These are phyloP conservation scores for Selenia dentaria DNA, from an alignment of 2,888 invertebrate genomes.

Conservation along the genomic window DNA sequence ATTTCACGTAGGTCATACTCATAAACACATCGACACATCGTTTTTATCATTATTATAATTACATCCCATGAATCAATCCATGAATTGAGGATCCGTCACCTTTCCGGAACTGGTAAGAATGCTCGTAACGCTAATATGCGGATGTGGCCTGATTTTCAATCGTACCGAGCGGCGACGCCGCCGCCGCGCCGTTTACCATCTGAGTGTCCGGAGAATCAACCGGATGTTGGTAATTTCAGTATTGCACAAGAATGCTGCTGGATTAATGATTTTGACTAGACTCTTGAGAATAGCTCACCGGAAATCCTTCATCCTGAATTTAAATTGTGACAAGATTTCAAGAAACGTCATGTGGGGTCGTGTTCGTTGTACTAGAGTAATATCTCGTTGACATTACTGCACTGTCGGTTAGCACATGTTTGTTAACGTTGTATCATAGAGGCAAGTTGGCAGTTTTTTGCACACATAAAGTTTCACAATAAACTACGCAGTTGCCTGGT, in stretches of 20 bases:
- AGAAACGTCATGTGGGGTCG: not conserved
- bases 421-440: slow-evolving; percentile 25
- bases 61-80: no score
- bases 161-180: slow-evolving; percentile 45
- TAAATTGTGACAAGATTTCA: not conserved
- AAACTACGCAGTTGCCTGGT: slow-evolving; percentile 73
- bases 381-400: slow-evolving; percentile 2
- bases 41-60: slow-evolving; percentile 12
- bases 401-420: slow-evolving; percentile 13
- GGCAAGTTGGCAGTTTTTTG: slow-evolving; percentile 38
- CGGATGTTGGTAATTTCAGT: slow-evolving; percentile 66
- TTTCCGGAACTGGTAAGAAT: slow-evolving; percentile 59
- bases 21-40: slow-evolving; percentile 2
- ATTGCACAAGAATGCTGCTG: slow-evolving; percentile 46
- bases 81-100: slow-evolving; percentile 17
- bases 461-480: slow-evolving; percentile 48
- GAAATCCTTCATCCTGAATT: slow-evolving; percentile 2
- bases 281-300: slow-evolving; percentile 21
- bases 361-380: slow-evolving; percentile 7
- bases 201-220: slow-evolving; percentile 55
- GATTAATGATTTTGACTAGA: slow-evolving; percentile 41
- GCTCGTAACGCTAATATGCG: slow-evolving; percentile 64
- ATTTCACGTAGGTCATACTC: no score
- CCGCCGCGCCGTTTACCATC: slow-evolving; percentile 51
- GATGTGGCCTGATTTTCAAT: slow-evolving; percentile 74